A percentile compares a stretch with the other conserved stretches of the same genome.
These are phyloP conservation scores for Andrena praecox DNA, from an alignment of 2,888 invertebrate species.

Conservation along the genomic window DNA sequence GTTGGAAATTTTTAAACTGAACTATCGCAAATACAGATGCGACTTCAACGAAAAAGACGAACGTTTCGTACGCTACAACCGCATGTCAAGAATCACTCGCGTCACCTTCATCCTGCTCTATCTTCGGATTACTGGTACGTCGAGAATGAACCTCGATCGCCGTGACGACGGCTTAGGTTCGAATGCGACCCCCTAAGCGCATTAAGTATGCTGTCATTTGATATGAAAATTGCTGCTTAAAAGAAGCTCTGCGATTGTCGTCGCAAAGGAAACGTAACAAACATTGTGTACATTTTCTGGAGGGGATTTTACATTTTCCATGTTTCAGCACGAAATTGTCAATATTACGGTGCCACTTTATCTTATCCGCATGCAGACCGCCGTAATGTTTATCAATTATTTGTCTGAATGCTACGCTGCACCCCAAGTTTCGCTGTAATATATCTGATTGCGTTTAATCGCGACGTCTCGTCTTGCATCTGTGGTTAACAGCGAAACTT, in stretches of 20 bases:
- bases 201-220: background rate
- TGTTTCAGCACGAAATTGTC: no score
- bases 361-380: background rate
- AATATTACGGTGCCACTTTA: background rate
- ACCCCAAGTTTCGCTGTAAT: no score
- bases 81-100: background rate
- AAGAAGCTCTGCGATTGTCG: background rate
- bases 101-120: background rate
- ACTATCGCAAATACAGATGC: background rate
- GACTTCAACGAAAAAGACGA: background rate
- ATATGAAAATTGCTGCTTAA: background rate
- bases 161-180: background rate
- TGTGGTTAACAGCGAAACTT: no score
- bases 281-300: background rate
- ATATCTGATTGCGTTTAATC: no score
- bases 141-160: background rate
- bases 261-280: background rate
- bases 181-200: background rate
- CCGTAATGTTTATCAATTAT: background rate
- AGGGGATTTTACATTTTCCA: background rate
- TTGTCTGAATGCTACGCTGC: background rate
- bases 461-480: no score
- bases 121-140: background rate
- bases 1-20: background rate
- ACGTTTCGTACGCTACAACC: background rate